Conservation (phyloP, 2,797 vertebrate species). For the Girardinus metallicus region DNA sequence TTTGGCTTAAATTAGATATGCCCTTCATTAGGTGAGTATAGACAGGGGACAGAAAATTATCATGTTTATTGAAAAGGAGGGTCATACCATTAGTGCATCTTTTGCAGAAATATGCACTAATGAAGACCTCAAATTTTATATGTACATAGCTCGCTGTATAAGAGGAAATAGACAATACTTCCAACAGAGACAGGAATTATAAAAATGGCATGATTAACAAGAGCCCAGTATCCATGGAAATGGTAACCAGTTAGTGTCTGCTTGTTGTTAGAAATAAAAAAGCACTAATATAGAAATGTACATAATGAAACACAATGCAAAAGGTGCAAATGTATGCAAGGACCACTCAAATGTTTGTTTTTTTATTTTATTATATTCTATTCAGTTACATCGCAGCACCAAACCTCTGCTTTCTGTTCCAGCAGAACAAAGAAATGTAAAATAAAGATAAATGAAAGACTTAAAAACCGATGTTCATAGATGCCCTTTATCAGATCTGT, state of each 20-base stretch:
- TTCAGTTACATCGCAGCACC: not conserved
- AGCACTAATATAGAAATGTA: not conserved
- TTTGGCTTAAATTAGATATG: slow-evolving; percentile 68
- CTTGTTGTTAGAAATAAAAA: slow-evolving; percentile 19
- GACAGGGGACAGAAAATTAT: slow-evolving; percentile 55
- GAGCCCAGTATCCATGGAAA: slow-evolving; percentile 14
- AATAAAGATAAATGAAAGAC: not conserved
- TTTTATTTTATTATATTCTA: not conserved
- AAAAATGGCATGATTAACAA: slow-evolving; percentile 54
- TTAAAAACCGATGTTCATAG: not conserved
- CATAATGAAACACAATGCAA: not conserved
- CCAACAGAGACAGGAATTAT: slow-evolving; percentile 45
- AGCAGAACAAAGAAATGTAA: too few relatives aligned
- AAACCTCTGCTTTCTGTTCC: not conserved
- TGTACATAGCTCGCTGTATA: slow-evolving; percentile 43
- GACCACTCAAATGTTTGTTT: not conserved
- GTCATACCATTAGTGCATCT: slow-evolving; percentile 6
- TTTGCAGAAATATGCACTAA: too few relatives aligned
- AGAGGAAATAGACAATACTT: slow-evolving; percentile 35
- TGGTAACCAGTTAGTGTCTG: not conserved
- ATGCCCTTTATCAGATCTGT: not conserved
- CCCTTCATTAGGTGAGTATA: slow-evolving; percentile 67
- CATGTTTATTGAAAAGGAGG: slow-evolving; percentile 39
- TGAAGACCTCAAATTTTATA: slow-evolving; percentile 53
- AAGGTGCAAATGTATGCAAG: not conserved